A percentile compares a stretch with the other conserved stretches of the same genome.
Evolutionary conservation across 2,797 vertebrate species (phyloP).

Genomic region (Platalea minor): DNA sequence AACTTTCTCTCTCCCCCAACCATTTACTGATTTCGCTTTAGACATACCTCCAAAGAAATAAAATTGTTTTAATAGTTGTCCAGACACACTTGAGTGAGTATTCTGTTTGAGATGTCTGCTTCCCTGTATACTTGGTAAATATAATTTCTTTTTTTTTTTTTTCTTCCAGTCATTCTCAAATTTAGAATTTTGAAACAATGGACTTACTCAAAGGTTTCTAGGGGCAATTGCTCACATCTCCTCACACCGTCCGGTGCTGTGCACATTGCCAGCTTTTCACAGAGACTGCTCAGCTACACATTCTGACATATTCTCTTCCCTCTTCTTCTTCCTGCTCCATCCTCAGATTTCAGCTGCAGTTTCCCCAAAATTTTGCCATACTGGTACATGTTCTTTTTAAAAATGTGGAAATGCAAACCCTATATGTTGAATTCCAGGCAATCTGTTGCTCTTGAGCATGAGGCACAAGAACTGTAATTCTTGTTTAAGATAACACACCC

Average conservation of each 20-base stretch:
- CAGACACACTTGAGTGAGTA: background rate
- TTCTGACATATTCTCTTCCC: background rate
- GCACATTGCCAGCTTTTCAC: background rate
- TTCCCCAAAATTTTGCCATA: background rate
- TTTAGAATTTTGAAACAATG: background rate
- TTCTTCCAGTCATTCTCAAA: background rate
- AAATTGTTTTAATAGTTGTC: background rate
- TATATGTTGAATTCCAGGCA: background rate
- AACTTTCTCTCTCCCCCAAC: background rate
- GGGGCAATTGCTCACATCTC: background rate
- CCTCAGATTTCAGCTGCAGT: background rate
- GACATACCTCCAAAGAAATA: background rate
- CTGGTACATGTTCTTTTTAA: background rate
- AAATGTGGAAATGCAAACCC: background rate
- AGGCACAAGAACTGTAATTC: background rate
- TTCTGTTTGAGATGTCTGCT: background rate
- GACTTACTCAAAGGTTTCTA: background rate
- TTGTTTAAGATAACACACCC: background rate
- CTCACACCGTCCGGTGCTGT: background rate
- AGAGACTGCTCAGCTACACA: background rate
- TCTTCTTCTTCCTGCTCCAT: background rate
- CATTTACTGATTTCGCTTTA: background rate
- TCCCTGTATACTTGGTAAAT: background rate
- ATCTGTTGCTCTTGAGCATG: background rate
- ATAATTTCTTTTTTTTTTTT: background rate